A percentile compares a stretch with the other conserved stretches of the same genome.
phyloP scores from a whole-genome alignment of 1,140 invertebrate species.

The Melanaphis sacchari region DNA sequence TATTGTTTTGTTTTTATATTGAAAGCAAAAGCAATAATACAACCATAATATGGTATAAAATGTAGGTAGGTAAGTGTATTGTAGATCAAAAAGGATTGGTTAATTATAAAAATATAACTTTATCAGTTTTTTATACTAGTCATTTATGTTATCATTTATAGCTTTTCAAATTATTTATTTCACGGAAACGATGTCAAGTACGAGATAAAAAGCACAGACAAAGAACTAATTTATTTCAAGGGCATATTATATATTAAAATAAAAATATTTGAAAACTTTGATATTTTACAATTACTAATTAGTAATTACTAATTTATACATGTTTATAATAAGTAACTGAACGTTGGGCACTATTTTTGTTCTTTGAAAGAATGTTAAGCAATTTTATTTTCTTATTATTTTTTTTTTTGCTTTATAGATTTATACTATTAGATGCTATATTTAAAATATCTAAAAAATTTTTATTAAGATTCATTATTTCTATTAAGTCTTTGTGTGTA shows the following conservation, averaged over 20 bases:
- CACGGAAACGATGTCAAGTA: conserved; percentile 12
- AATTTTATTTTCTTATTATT: no score
- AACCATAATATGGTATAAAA: background rate
- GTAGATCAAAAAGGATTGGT: background rate
- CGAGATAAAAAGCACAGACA: background rate
- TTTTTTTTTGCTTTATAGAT: background rate
- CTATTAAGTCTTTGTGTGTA: no score
- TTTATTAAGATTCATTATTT: background rate
- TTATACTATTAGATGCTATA: background rate
- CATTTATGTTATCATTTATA: background rate
- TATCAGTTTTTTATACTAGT: background rate
- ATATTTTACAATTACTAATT: background rate
- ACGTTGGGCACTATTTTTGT: background rate
- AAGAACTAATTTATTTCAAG: conserved; percentile 21
- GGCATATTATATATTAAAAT: background rate
- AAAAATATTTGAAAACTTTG: background rate
- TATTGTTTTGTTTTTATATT: background rate
- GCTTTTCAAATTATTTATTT: background rate
- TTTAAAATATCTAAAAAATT: background rate
- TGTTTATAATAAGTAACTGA: background rate
- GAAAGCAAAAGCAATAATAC: background rate
- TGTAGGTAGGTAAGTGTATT: background rate
- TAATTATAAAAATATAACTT: background rate
- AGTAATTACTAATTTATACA: background rate
- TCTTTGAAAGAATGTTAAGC: no score